Base-by-base conservation (phyloP, 2,797 vertebrate species). In the Gobionotothen gibberifrons region DNA sequence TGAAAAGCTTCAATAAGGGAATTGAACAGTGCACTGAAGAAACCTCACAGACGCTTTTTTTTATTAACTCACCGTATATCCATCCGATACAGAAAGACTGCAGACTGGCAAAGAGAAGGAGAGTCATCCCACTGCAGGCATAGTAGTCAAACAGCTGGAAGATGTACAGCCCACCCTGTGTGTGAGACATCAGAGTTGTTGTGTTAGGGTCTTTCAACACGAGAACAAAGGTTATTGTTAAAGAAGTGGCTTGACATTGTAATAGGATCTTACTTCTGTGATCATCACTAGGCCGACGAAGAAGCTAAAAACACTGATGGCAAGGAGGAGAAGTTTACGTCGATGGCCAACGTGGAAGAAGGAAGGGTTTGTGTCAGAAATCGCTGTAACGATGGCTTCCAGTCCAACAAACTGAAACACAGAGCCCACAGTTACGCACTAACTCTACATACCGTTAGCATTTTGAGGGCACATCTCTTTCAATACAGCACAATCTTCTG, bases 91-190 rank as follows among this genome's bases (percentile, higher is more conserved):
- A 87, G 42, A 92, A 12, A 58, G 93, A 93, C 88, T 95, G 93
- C 57, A 94, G 46, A 42, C 87, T 66, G 21, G 94, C 94, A 77
- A 95, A 93, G 39, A 95, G 90, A 5, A 96, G 93, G 2, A 96
- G 88, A 51, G 94, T 93, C 94, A 95, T 94, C 26, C 95, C 95
- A 76, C 95, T 96, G 89, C 94, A 95, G 78, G 91, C 86, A 29
- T 96, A 96, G 84, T 95, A 95, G 81, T 96, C 95, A 85, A 95
- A 96, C 75, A 96, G 13, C 91, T 94, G 95, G 76, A 96, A 96
- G 69, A 96, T 81, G 84, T 96, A 95, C 26, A 96, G 84, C 52
- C 95, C 95, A 2, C 95, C 95, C 95, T 95, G 72, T 72, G 70
- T 42, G 47, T 21, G 26, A 82, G 13, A 75, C 0, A 9, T 36